These are phyloP conservation scores for Apamea anceps DNA, from an alignment of 2,888 invertebrate genomes.

Conservation along the genomic window DNA sequence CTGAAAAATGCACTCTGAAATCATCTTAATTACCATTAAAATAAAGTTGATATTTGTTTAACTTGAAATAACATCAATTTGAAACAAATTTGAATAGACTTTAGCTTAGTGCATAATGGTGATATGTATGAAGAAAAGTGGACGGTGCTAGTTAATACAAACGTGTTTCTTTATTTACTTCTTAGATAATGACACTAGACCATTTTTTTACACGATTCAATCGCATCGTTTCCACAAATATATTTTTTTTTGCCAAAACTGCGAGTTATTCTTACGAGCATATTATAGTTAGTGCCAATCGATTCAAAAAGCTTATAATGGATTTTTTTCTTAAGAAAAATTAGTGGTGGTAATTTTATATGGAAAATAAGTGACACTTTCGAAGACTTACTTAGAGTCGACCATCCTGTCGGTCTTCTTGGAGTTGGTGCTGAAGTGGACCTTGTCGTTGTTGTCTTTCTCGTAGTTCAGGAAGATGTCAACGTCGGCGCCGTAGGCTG, in stretches of 20 bases:
- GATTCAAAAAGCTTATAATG: no score
- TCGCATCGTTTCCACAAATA: not conserved
- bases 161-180: not conserved
- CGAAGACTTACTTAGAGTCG: constrained; percentile 91
- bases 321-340: no score
- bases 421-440: constrained; percentile 92
- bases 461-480: constrained; percentile 93
- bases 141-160: no score
- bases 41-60: no score
- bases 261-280: no score
- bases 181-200: not conserved
- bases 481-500: constrained; percentile 91
- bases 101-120: not conserved
- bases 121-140: not conserved
- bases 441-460: constrained; percentile 92
- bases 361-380: not conserved
- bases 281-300: no score
- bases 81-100: no score
- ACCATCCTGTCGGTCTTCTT: constrained; percentile 87
- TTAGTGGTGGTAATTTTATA: not conserved
- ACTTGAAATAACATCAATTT: no score
- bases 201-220: no score
- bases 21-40: no score
- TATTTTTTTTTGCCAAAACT: no score
- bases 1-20: no score